phyloP scores from a whole-genome alignment of 1,140 invertebrate genomes.

The Bactericera cockerelli region DNA sequence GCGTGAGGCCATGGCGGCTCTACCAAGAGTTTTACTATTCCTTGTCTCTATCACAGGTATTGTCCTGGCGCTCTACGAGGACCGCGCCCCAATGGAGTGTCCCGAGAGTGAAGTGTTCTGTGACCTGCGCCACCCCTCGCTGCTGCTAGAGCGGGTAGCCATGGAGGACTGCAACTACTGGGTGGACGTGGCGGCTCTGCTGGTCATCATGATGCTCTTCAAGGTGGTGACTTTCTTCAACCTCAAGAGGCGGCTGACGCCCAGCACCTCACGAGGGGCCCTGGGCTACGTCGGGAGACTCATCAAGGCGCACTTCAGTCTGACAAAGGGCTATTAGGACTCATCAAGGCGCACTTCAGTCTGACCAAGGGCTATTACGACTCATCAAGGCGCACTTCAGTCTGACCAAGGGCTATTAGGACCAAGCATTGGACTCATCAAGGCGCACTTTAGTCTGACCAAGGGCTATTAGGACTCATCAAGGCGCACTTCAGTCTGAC shows the following conservation, averaged over 20 bases:
- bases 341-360: conserved; percentile 43
- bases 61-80: conserved; percentile 58
- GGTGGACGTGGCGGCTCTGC: conserved; percentile 38
- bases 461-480: conserved; percentile 29
- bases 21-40: too few species aligned
- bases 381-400: conserved; percentile 43
- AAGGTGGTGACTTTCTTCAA: conserved; percentile 44
- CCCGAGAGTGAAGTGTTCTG: conserved; percentile 48
- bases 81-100: conserved; percentile 46
- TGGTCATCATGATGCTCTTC: conserved; percentile 38
- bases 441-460: conserved; percentile 36
- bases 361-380: conserved; percentile 21
- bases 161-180: conserved; percentile 45
- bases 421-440: too few species aligned
- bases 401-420: conserved; percentile 18
- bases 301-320: conserved; percentile 41
- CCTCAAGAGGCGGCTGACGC: conserved; percentile 42
- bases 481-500: conserved; percentile 39
- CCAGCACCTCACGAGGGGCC: conserved; percentile 46
- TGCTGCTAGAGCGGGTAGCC: conserved; percentile 27
- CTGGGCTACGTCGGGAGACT: conserved; percentile 40
- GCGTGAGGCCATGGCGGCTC: too few species aligned
- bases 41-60: conserved; percentile 26
- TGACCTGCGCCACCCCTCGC: conserved; percentile 36
- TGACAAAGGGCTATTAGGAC: conserved; percentile 23